Evolutionary conservation across 1,140 invertebrate species (phyloP).

Genomic region (Bombus confusus): DNA sequence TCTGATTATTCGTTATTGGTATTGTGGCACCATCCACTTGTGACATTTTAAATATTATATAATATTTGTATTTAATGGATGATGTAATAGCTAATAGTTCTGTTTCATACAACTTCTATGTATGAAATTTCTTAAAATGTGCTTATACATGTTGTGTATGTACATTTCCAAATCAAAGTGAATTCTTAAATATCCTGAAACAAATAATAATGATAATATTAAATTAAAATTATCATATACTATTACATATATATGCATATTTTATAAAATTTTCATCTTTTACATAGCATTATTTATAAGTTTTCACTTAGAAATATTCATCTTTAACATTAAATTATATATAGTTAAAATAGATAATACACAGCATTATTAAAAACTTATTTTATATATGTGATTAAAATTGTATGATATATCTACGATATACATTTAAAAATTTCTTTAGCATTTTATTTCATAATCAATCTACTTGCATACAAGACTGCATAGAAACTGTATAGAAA

Average conservation of each 20-base stretch:
- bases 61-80: constrained; percentile 23
- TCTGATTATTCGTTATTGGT: constrained; percentile 74
- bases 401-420: background rate
- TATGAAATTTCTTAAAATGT: constrained; percentile 26
- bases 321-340: background rate
- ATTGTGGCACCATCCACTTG: constrained; percentile 69
- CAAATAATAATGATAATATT: constrained; percentile 19
- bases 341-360: background rate
- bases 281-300: background rate
- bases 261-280: background rate
- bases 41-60: constrained; percentile 71
- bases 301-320: background rate
- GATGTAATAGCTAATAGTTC: constrained; percentile 2
- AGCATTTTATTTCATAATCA: background rate
- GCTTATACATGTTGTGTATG: constrained; percentile 26
- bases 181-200: constrained; percentile 43
- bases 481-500: background rate
- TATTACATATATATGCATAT: background rate
- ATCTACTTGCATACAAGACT: background rate
- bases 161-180: constrained; percentile 32
- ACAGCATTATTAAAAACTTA: background rate
- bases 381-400: background rate
- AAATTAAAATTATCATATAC: background rate
- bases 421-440: background rate
- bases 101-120: constrained; percentile 21